phyloP scores from a whole-genome alignment of 1,140 invertebrate species.

The Drosophila novamexicana region DNA sequence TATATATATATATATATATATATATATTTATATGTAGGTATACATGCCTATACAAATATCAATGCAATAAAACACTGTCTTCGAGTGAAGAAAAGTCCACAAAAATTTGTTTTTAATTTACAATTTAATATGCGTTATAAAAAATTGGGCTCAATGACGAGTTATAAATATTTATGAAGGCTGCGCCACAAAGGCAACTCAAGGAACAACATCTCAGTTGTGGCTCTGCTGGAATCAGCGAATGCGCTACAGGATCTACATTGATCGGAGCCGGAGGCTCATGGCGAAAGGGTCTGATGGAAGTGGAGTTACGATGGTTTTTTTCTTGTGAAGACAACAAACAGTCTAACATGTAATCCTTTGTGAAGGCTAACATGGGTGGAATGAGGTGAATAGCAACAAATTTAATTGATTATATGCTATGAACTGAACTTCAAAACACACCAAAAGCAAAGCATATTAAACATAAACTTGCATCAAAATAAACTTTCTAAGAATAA shows the following conservation, averaged over 20 bases:
- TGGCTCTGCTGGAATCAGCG: conserved; percentile 1
- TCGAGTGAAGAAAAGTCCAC: conserved; percentile 80
- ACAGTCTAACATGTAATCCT: no score
- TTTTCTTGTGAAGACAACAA: no score
- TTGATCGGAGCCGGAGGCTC: neutral
- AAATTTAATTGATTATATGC: no score
- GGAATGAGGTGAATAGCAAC: no score
- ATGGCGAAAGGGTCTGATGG: no score
- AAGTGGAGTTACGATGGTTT: no score
- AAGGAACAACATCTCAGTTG: conserved; percentile 28
- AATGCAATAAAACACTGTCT: conserved; percentile 64
- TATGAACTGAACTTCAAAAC: no score
- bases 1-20: conserved; percentile 11
- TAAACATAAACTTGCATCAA: no score
- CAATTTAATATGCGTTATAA: conserved; percentile 83
- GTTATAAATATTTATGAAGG: conserved; percentile 80
- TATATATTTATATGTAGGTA: conserved; percentile 6
- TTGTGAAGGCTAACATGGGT: no score
- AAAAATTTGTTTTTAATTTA: conserved; percentile 83
- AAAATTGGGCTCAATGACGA: conserved; percentile 80
- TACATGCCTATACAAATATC: conserved; percentile 44
- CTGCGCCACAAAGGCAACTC: conserved; percentile 45
- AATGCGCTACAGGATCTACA: conserved; percentile 55
- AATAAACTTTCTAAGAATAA: no score
- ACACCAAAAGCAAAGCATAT: no score